A percentile compares a stretch with the other conserved stretches of the same genome.
These are phyloP conservation scores for Tetranychus urticae DNA, from an alignment of 1,140 invertebrate genomes.

Conservation along the genomic window DNA sequence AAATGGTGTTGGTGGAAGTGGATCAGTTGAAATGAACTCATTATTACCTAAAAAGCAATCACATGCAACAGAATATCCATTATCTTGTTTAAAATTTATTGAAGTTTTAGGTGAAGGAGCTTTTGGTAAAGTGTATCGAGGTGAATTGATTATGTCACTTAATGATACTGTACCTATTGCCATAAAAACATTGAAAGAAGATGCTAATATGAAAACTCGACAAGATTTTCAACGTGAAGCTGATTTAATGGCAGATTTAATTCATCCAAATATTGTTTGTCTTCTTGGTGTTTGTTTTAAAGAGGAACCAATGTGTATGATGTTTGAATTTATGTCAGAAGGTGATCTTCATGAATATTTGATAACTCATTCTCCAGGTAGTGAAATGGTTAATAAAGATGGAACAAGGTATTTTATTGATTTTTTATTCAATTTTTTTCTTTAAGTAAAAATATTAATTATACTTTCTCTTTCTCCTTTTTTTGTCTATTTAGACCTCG, in stretches of 20 bases:
- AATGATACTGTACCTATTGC: slow-evolving; percentile 28
- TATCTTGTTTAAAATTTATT: slow-evolving; percentile 60
- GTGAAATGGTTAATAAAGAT: too few relatives aligned
- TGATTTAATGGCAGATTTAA: slow-evolving; percentile 85
- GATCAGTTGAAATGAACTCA: not conserved
- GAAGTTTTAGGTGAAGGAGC: slow-evolving; percentile 88
- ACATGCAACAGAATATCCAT: slow-evolving; percentile 26
- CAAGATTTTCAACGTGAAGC: slow-evolving; percentile 89
- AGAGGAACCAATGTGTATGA: slow-evolving; percentile 70
- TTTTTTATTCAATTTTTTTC: too few relatives aligned
- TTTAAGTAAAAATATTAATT: too few relatives aligned
- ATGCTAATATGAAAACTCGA: slow-evolving; percentile 71
- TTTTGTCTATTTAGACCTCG: slow-evolving; percentile 19
- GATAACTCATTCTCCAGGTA: slow-evolving; percentile 9
- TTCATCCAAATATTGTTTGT: slow-evolving; percentile 78
- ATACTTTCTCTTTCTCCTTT: slow-evolving; percentile 41
- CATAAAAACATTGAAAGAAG: slow-evolving; percentile 38
- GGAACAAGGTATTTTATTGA: too few relatives aligned
- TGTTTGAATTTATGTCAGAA: slow-evolving; percentile 90
- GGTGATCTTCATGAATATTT: slow-evolving; percentile 81
- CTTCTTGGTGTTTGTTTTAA: slow-evolving; percentile 81
- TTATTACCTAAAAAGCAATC: not conserved
- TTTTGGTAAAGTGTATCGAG: slow-evolving; percentile 88
- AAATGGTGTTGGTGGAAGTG: not conserved
- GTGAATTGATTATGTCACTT: slow-evolving; percentile 34